Conservation (phyloP, 2,797 vertebrate species). For the Buphagus erythrorhynchus region DNA sequence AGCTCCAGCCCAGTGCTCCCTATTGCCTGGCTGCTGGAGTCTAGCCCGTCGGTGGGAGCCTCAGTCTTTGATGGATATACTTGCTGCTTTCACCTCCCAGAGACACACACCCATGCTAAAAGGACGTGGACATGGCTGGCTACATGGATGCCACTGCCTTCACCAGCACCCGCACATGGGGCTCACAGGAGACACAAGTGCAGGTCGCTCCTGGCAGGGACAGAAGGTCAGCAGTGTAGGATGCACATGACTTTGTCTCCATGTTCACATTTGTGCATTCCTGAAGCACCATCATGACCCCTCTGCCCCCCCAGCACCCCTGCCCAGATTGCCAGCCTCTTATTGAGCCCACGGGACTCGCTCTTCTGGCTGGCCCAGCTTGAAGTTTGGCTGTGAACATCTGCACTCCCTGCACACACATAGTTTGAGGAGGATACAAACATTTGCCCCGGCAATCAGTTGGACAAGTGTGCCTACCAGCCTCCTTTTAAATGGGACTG, state of each 20-base stretch:
- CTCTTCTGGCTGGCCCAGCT: not conserved
- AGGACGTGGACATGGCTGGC: not conserved
- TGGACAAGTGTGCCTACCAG: fast-evolving
- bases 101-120: not conserved
- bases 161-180: not conserved
- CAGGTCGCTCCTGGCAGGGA: too few relatives aligned
- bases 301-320: fast-evolving
- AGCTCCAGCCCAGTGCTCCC: not conserved
- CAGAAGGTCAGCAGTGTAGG: not conserved
- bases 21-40: not conserved
- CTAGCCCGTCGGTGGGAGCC: fast-evolving
- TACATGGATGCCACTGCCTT: not conserved
- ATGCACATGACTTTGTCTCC: fast-evolving
- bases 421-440: not conserved
- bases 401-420: not conserved
- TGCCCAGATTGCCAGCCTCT: not conserved
- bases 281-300: not conserved
- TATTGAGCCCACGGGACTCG: fast-evolving
- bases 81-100: not conserved
- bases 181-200: not conserved
- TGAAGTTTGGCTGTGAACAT: not conserved
- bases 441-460: not conserved
- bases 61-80: not conserved
- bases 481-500: not conserved
- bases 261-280: not conserved